These are phyloP conservation scores for Pterocles gutturalis DNA, from an alignment of 2,113 vertebrate genomes.

Conservation along the genomic window DNA sequence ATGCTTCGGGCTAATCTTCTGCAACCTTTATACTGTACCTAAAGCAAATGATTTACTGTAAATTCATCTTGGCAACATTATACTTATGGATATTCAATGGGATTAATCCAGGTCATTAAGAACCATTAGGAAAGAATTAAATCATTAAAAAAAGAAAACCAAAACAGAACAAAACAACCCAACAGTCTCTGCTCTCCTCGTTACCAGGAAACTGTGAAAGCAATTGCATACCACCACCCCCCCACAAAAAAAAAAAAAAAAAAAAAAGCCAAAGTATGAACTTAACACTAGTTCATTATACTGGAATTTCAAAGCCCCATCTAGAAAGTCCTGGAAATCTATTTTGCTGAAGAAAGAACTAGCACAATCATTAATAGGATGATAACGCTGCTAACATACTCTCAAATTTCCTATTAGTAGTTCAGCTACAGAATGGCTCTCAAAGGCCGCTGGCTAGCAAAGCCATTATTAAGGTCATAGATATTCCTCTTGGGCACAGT, in stretches of 20 bases:
- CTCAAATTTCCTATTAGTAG: neutral
- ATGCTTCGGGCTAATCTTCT: neutral
- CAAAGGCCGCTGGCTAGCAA: neutral
- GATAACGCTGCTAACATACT: neutral
- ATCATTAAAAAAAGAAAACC: neutral
- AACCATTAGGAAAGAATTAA: neutral
- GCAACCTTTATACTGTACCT: neutral
- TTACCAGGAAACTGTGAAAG: neutral
- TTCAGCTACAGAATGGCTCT: neutral
- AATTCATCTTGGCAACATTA: neutral
- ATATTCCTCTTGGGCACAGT: neutral
- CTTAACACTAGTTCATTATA: neutral
- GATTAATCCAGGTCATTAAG: neutral
- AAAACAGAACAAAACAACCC: neutral
- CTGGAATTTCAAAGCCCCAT: neutral
- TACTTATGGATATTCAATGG: neutral
- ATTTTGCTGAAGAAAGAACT: neutral
- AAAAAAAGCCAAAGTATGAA: neutral
- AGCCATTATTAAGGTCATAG: too few relatives aligned
- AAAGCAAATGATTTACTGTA: neutral
- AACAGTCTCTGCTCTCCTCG: neutral
- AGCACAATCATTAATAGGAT: neutral
- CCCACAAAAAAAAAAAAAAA: too few relatives aligned
- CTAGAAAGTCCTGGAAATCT: neutral
- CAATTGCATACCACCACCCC: neutral